Percentiles rank a stretch among this genome's conserved stretches.
Evolutionary conservation across 1,140 invertebrate species (phyloP).

Genomic region (Oppia nitens): DNA sequence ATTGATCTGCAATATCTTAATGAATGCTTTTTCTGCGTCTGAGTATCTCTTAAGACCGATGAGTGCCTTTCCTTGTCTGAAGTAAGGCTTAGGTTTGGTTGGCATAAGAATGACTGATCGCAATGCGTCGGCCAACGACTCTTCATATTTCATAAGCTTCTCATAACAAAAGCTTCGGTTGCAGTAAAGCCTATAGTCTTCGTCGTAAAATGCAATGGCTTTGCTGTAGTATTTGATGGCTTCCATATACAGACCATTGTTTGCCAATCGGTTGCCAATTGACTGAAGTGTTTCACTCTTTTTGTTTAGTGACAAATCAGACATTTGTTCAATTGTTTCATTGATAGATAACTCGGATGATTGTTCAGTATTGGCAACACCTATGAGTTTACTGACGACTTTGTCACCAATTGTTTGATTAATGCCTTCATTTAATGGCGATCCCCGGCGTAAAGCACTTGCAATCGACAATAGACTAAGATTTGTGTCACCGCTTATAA

Average conservation of each 20-base stretch:
- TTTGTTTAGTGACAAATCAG: neutral
- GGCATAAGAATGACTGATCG: neutral
- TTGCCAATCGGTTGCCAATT: neutral
- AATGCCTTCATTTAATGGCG: neutral
- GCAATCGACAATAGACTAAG: neutral
- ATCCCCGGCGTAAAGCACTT: neutral
- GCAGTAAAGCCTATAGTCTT: neutral
- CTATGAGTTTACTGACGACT: no score
- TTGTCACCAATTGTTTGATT: neutral
- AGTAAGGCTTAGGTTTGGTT: neutral
- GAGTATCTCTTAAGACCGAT: neutral
- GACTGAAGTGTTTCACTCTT: neutral
- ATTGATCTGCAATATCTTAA: neutral
- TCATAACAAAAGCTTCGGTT: constrained; percentile 3
- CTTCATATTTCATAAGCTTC: neutral
- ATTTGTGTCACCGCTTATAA: constrained; percentile 41
- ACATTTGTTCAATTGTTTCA: neutral
- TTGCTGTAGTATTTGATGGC: neutral
- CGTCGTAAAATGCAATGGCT: neutral
- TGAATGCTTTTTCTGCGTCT: constrained; percentile 2
- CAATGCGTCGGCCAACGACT: neutral
- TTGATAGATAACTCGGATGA: neutral
- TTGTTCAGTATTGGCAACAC: neutral
- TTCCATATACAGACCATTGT: neutral
- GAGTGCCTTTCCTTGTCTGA: neutral